Evolutionary conservation across 1,140 invertebrate genomes (phyloP).

Genomic region (Sycophila sp.): DNA sequence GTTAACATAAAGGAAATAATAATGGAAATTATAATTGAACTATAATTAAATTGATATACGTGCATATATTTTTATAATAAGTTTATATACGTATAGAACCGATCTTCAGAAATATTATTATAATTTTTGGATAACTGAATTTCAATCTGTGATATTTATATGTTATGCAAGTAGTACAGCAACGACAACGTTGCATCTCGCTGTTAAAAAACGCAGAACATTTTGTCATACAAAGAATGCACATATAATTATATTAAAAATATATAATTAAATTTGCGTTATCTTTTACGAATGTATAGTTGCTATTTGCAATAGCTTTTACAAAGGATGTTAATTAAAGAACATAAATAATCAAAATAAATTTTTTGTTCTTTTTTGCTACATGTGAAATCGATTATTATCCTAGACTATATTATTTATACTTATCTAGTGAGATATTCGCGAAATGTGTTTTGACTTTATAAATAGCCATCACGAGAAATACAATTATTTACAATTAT

Average conservation of each 20-base stretch:
- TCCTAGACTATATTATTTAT: too few species aligned
- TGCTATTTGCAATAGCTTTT: too few species aligned
- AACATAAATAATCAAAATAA: too few species aligned
- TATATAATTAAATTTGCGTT: background rate
- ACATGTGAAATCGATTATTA: too few species aligned
- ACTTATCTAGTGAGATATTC: too few species aligned
- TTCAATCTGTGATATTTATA: slow-evolving; percentile 30
- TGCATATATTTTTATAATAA: background rate
- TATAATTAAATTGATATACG: background rate
- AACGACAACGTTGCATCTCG: background rate
- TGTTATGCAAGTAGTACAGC: slow-evolving; percentile 5
- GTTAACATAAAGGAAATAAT: background rate
- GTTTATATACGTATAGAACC: background rate
- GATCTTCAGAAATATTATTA: too few species aligned
- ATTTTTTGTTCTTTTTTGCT: too few species aligned
- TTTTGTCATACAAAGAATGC: slow-evolving; percentile 1
- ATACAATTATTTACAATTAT: too few species aligned
- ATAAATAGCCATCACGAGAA: too few species aligned
- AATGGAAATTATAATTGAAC: too few species aligned
- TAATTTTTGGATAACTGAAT: slow-evolving; percentile 22
- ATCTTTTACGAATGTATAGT: slow-evolving; percentile 5
- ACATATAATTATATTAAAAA: slow-evolving; percentile 18
- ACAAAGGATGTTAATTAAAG: slow-evolving; percentile 10
- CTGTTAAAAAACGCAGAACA: slow-evolving; percentile 2
- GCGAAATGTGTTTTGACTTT: too few species aligned